phyloP scores from a whole-genome alignment of 2,888 invertebrate species.

The Pollenia angustigena region DNA sequence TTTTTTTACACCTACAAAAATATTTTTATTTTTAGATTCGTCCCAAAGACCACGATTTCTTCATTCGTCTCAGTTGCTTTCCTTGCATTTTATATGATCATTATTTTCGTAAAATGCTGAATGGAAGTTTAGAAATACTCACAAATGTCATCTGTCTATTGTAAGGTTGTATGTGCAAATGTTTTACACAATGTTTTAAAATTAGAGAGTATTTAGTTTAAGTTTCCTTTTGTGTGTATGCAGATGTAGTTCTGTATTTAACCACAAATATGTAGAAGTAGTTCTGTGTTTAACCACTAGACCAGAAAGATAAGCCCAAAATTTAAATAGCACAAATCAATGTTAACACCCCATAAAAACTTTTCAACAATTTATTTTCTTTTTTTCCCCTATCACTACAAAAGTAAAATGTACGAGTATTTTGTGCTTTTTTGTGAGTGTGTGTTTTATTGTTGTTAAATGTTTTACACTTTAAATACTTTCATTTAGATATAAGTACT shows the following conservation, averaged over 20 bases:
- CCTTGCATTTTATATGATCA: too few species aligned
- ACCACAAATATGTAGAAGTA: conserved; percentile 1
- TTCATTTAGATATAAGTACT: conserved; percentile 6
- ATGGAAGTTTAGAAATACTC: too few species aligned
- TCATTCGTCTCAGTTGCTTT: too few species aligned
- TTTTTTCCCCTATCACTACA: background rate
- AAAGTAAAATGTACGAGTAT: background rate
- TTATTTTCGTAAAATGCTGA: too few species aligned
- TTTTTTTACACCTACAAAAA: too few species aligned
- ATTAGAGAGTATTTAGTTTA: too few species aligned
- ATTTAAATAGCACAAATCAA: conserved; percentile 57
- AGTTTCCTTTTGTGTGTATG: background rate
- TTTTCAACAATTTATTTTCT: conserved; percentile 26
- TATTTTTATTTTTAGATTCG: too few species aligned
- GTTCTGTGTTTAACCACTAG: conserved; percentile 40
- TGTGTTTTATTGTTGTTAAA: conserved; percentile 35
- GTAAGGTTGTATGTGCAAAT: too few species aligned
- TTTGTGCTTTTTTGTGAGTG: background rate
- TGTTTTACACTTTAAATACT: conserved; percentile 31
- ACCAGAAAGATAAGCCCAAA: conserved; percentile 57
- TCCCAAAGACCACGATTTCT: too few species aligned
- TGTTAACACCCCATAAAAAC: conserved; percentile 63
- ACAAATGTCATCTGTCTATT: too few species aligned
- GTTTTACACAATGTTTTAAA: too few species aligned
- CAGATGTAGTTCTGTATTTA: conserved; percentile 6